Evolutionary conservation across 2,113 vertebrate species (phyloP).

Genomic region (Catharus bicknelli): DNA sequence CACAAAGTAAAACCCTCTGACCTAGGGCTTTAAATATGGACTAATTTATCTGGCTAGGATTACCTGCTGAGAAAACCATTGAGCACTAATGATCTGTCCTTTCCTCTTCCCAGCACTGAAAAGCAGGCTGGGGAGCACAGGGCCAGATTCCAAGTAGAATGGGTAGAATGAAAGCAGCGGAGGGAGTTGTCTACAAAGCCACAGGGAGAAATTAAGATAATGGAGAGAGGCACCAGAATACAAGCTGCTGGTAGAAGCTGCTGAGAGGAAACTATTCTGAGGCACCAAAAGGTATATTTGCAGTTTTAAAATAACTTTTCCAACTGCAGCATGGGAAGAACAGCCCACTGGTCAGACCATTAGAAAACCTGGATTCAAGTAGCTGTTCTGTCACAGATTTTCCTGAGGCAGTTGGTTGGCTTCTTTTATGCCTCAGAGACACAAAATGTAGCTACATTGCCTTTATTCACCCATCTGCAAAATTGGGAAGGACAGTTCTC

Average conservation of each 20-base stretch:
- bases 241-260: background rate
- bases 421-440: background rate
- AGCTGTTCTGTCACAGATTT: background rate
- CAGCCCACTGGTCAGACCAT: background rate
- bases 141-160: conserved; percentile 1
- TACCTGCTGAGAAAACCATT: conserved; percentile 45
- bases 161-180: background rate
- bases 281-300: background rate
- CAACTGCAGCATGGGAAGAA: background rate
- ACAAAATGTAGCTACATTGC: background rate
- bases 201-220: conserved; percentile 10
- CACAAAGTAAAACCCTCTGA: conserved; percentile 41
- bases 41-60: conserved; percentile 45
- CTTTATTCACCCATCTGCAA: background rate
- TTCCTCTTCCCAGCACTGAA: conserved; percentile 21
- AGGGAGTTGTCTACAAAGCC: conserved; percentile 7
- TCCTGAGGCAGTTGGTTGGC: background rate
- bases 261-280: background rate
- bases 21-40: conserved; percentile 27
- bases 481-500: background rate
- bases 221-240: background rate
- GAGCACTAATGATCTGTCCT: conserved; percentile 43
- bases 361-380: background rate
- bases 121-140: background rate
- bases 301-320: conserved; percentile 20